Conservation (phyloP, 2,888 invertebrate genomes). For the Drosophila multiciliata region DNA sequence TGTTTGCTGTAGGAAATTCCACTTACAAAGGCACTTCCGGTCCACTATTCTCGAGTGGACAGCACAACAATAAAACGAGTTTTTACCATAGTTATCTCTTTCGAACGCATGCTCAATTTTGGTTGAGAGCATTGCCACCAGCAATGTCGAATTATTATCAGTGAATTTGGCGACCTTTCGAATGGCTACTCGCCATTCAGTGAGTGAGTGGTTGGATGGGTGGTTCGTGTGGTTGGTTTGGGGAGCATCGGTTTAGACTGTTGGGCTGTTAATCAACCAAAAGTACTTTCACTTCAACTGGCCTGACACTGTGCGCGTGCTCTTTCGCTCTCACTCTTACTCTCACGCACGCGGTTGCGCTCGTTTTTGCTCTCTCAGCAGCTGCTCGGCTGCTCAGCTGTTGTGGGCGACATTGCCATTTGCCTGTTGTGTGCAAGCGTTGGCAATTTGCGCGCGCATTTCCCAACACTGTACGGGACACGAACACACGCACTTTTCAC, state of each 20-base stretch:
- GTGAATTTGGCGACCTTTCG: constrained; percentile 74
- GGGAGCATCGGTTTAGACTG: constrained; percentile 1
- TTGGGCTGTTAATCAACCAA: constrained; percentile 67
- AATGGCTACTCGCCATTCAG: constrained; percentile 22
- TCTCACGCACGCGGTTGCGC: neutral
- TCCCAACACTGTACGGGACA: constrained; percentile 53
- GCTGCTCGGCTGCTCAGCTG: constrained; percentile 66
- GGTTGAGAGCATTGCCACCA: constrained; percentile 66
- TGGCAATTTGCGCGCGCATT: constrained; percentile 78
- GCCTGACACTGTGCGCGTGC: constrained; percentile 42
- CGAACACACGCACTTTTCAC: constrained; percentile 55
- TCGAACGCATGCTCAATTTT: constrained; percentile 19
- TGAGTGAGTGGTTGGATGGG: constrained; percentile 24
- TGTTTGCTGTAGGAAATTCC: constrained; percentile 52
- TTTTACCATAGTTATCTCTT: constrained; percentile 21
- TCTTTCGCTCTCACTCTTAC: constrained; percentile 37
- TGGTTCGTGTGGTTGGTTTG: neutral
- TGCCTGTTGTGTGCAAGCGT: constrained; percentile 68
- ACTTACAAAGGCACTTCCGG: constrained; percentile 66
- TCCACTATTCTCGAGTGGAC: constrained; percentile 30
- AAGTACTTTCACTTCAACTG: constrained; percentile 73
- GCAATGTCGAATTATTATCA: constrained; percentile 63
- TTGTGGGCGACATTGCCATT: constrained; percentile 64
- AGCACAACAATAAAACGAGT: constrained; percentile 2
- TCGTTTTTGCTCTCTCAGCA: constrained; percentile 34